Percentiles rank a stretch among this genome's conserved stretches.
These are phyloP conservation scores for Eunapius fragilis DNA, from an alignment of 37 sponge, comb jelly and placozoan species.

Conservation along the genomic window DNA sequence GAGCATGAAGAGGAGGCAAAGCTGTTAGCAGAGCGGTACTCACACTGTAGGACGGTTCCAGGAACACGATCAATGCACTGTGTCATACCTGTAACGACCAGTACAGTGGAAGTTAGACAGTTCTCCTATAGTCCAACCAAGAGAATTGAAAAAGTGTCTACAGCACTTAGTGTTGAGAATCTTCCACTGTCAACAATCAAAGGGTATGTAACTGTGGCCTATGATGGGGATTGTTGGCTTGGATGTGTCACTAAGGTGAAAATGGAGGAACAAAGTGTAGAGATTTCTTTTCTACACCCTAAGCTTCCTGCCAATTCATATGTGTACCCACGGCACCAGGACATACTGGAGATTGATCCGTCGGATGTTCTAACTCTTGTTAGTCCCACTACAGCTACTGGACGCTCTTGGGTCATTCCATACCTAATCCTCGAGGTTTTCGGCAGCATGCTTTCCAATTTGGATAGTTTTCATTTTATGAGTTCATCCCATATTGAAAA, in stretches of 20 bases:
- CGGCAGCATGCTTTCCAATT: too few species aligned
- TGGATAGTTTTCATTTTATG: too few species aligned
- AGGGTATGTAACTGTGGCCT: background rate
- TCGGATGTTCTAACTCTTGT: conserved; percentile 22
- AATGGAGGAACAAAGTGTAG: conserved; percentile 1
- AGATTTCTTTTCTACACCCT: conserved; percentile 28
- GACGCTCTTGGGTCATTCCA: too few species aligned
- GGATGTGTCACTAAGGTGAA: background rate
- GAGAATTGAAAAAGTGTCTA: background rate
- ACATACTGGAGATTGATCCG: background rate
- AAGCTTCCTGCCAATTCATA: conserved; percentile 36
- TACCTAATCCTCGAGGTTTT: too few species aligned
- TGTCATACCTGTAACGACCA: background rate
- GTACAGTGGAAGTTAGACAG: background rate
- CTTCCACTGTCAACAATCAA: background rate
- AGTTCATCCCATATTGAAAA: too few species aligned
- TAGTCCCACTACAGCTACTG: conserved; percentile 33
- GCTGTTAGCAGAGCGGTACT: background rate
- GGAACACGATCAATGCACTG: conserved; percentile 11
- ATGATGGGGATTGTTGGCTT: background rate
- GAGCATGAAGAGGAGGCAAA: conserved; percentile 19
- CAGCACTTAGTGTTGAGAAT: background rate
- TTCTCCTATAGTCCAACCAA: background rate
- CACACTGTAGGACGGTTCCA: conserved; percentile 13
- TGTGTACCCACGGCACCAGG: conserved; percentile 18